These are phyloP conservation scores for Gymnothorax reevesii DNA, from an alignment of 2,797 vertebrate species.

Conservation along the genomic window DNA sequence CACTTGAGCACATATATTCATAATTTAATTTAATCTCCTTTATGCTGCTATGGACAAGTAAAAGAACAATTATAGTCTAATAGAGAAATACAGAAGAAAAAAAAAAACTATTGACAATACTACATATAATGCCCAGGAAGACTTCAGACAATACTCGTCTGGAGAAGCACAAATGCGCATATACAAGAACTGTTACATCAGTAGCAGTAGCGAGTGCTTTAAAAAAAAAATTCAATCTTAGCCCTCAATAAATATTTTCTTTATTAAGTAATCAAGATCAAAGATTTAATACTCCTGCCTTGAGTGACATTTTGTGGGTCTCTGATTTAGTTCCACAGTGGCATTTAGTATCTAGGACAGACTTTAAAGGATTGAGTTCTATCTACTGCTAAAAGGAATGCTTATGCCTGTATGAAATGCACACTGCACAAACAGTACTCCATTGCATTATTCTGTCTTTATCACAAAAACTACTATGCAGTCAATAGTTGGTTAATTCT, in stretches of 20 bases:
- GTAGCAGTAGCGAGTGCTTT: not conserved
- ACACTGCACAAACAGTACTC: not conserved
- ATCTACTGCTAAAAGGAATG: not conserved
- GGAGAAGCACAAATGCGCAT: not conserved
- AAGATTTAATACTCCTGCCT: not conserved
- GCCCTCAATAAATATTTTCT: not conserved
- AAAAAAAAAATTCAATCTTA: not conserved
- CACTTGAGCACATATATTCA: no score
- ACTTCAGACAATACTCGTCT: not conserved
- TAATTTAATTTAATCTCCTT: no score
- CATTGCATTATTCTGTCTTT: not conserved
- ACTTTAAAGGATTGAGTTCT: not conserved
- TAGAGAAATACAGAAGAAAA: not conserved
- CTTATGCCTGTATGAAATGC: not conserved
- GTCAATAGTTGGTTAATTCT: constrained; percentile 82
- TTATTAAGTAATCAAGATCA: constrained; percentile 4
- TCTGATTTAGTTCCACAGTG: not conserved
- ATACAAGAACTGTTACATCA: not conserved
- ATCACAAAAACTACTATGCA: constrained; percentile 17
- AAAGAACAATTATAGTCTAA: not conserved
- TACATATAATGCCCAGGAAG: not conserved
- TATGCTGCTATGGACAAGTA: not conserved
- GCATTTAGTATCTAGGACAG: constrained; percentile 3
- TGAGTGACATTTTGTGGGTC: not conserved
- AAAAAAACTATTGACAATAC: not conserved